Evolutionary conservation across 2,113 vertebrate genomes (phyloP), one percentile per base, ranked within the genome.

Genomic region (Brachyhypopomus occidentalis): DNA sequence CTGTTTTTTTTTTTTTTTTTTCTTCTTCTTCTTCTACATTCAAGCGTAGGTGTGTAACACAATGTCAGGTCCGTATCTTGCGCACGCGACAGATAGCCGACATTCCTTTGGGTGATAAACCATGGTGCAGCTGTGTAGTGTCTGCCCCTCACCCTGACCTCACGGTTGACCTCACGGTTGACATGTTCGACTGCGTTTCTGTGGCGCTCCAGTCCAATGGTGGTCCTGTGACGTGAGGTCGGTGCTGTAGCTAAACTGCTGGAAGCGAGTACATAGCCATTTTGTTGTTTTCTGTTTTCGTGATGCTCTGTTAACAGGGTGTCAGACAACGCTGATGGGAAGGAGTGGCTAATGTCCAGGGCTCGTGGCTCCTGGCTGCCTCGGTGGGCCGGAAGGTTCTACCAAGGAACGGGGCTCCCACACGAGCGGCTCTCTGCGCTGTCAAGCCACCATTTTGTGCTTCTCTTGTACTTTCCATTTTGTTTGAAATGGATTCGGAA

Each of bases 91-190:
- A 70, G 38, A 75, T 19, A 71, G 11, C 17, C 41, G 75, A 9
- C 4, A 59, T 77, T 81, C 20, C 55, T 67, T 72, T 36, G 36
- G 45, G 22, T 75, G 72, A 71, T 72, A 66, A 72, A 69, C 19
- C 23, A 8, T n/a, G 5, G 22, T 72, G 72, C 41, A 66, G 58
- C 58, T 72, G 67, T 27, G 14, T 56, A 25, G 38, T 36, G 38
- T 79, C 67, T 20, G 34, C 27, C 52, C 5, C 41, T 58, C 27
- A 6, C 30, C 72, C 62, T 72, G 58, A 58, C 80, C 22, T 62
- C 71, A 52, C 34, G 69, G 25, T n/a, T n/a, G n/a, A n/a, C n/a
- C 71, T 27, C 45, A 41, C 56, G 63, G n/a, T n/a, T n/a, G n/a
- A n/a, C n/a, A n/a, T 41, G 27, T 64, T 71, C 22, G 22, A 72